phyloP scores from a whole-genome alignment of 53 echinoderm and acorn worm species.

The Mesocentrotus franciscanus region DNA sequence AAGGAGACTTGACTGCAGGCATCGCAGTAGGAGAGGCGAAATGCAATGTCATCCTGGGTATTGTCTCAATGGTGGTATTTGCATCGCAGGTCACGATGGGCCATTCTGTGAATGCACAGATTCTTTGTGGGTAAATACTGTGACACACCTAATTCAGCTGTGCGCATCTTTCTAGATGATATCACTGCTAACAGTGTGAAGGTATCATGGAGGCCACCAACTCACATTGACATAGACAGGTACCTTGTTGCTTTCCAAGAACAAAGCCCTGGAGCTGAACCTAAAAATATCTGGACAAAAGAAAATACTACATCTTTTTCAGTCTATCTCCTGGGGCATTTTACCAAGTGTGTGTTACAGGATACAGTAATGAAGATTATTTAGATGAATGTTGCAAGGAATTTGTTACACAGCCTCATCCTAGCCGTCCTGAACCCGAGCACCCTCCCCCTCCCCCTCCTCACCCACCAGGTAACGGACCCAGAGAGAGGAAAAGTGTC shows the following conservation, averaged over 20 bases:
- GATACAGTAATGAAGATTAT: background rate
- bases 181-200: slow-evolving; percentile 5
- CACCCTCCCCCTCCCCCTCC: background rate
- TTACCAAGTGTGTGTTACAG: slow-evolving; percentile 46
- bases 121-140: background rate
- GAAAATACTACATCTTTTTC: slow-evolving; percentile 5
- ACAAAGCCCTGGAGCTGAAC: background rate
- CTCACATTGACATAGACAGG: background rate
- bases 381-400: slow-evolving; percentile 33
- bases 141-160: background rate
- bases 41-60: slow-evolving; percentile 8
- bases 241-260: background rate
- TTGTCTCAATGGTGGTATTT: slow-evolving; percentile 46
- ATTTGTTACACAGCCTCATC: slow-evolving; percentile 16
- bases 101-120: slow-evolving; percentile 38
- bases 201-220: slow-evolving; percentile 21
- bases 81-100: background rate
- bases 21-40: slow-evolving; percentile 24
- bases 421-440: background rate
- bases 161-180: background rate
- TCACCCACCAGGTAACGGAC: background rate
- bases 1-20: slow-evolving; percentile 1
- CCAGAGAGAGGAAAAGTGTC: background rate
- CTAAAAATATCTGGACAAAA: background rate
- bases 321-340: background rate